Conservation (phyloP, 2,113 vertebrate genomes). For the Rhipidura dahli region DNA sequence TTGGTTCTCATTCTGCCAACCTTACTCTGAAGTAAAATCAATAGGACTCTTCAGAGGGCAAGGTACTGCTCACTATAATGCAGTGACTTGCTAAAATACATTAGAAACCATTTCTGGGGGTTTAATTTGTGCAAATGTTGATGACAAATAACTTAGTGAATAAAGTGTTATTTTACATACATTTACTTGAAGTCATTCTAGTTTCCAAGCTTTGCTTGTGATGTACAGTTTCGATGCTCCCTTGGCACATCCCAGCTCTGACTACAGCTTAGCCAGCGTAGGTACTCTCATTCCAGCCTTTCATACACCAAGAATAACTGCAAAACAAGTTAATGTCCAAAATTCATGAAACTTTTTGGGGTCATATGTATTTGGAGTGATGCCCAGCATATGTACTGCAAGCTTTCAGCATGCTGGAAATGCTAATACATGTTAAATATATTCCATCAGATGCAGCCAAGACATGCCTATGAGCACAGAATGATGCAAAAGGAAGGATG, state of each 20-base stretch:
- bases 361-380: background rate
- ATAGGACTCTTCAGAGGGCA: conserved; percentile 46
- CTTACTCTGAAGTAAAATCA: conserved; percentile 35
- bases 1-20: conserved; percentile 13
- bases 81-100: conserved; percentile 21
- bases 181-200: background rate
- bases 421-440: conserved; percentile 42
- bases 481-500: conserved; percentile 3
- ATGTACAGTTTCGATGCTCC: background rate
- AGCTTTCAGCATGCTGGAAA: background rate
- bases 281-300: background rate
- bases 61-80: background rate
- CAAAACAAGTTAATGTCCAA: conserved; percentile 1
- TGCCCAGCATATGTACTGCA: background rate
- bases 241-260: background rate
- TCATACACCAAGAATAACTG: background rate
- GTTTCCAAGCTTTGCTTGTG: background rate
- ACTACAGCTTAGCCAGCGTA: background rate
- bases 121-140: background rate
- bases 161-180: background rate
- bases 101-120: background rate
- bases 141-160: background rate
- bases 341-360: background rate
- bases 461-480: conserved; percentile 10
- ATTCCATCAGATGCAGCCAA: conserved; percentile 46